Conservation (phyloP, 2,113 vertebrate species). For the Hyaena hyaena region DNA sequence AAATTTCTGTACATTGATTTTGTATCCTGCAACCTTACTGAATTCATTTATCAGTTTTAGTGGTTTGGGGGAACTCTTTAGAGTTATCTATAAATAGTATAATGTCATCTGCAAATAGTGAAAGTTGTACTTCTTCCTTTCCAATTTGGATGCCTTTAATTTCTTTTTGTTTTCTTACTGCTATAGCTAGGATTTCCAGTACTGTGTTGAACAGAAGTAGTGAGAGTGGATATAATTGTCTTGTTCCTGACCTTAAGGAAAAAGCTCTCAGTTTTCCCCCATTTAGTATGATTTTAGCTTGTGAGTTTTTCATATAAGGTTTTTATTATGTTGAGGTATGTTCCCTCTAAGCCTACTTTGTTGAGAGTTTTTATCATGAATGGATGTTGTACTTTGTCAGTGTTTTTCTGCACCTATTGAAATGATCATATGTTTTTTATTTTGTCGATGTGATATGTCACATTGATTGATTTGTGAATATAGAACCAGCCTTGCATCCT, state of each 20-base stretch:
- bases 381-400: background rate
- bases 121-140: background rate
- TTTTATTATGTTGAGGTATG: background rate
- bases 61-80: background rate
- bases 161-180: background rate
- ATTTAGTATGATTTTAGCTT: background rate
- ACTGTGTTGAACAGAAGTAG: background rate
- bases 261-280: background rate
- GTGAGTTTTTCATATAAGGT: background rate
- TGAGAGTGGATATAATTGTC: background rate
- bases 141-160: background rate
- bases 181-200: background rate
- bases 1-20: background rate
- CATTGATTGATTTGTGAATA: background rate
- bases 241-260: background rate
- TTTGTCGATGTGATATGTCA: background rate
- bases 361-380: background rate
- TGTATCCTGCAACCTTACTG: background rate
- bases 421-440: background rate
- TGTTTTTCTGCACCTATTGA: background rate
- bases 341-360: background rate
- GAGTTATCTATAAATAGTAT: background rate
- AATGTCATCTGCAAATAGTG: background rate
- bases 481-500: background rate
- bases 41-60: background rate